These are phyloP conservation scores for Proisotoma minuta DNA, from an alignment of 2,888 invertebrate genomes.

Conservation along the genomic window DNA sequence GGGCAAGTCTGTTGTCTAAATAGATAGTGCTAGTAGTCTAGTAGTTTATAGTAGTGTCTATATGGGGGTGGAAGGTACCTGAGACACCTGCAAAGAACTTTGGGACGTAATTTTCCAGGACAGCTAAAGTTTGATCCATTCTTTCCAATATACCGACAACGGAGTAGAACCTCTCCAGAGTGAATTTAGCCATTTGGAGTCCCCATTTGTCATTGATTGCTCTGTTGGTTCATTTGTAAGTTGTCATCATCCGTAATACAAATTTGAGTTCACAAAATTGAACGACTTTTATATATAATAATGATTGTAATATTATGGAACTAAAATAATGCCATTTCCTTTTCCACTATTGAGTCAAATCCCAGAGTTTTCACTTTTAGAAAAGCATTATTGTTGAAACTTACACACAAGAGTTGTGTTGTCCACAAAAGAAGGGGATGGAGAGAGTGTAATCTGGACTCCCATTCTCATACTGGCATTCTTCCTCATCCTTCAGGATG, in stretches of 20 bases:
- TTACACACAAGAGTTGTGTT: slow-evolving; percentile 59
- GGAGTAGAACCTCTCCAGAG: slow-evolving; percentile 79
- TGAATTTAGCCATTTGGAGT: slow-evolving; percentile 74
- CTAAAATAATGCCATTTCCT: too few species aligned
- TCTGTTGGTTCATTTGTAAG: slow-evolving; percentile 52
- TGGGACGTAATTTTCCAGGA: slow-evolving; percentile 77
- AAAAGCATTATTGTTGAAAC: slow-evolving; percentile 45
- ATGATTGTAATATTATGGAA: too few species aligned
- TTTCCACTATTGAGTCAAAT: too few species aligned
- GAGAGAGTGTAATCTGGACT: slow-evolving; percentile 53
- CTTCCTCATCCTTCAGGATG: slow-evolving; percentile 51
- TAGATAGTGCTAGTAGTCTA: too few species aligned
- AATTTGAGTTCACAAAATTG: slow-evolving; percentile 3
- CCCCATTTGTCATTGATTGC: slow-evolving; percentile 81
- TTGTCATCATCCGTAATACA: neutral
- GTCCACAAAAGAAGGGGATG: slow-evolving; percentile 63
- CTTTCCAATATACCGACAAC: slow-evolving; percentile 86
- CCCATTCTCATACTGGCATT: slow-evolving; percentile 52
- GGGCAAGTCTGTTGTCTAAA: too few species aligned
- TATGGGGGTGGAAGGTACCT: neutral
- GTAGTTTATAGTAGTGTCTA: too few species aligned
- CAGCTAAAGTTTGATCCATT: slow-evolving; percentile 75
- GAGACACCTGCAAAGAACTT: slow-evolving; percentile 74
- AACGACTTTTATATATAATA: too few species aligned
- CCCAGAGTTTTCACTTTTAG: too few species aligned